Evolutionary conservation across 2,888 invertebrate species (phyloP).

Genomic region (Nephrocerus scutellatus): DNA sequence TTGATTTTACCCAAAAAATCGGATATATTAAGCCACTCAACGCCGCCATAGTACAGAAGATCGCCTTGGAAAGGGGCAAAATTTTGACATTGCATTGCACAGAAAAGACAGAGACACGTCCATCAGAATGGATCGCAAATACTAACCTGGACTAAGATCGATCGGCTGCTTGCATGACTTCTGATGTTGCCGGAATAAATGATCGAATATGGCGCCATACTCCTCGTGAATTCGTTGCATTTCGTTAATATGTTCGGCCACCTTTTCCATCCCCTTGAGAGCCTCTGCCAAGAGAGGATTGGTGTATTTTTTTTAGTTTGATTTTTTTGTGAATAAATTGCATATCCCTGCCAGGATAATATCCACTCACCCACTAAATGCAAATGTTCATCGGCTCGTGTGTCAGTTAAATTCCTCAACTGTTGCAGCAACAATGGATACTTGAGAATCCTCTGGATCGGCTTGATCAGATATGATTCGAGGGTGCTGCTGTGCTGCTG

Average conservation of each 20-base stretch:
- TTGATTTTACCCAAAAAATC: conserved; percentile 97
- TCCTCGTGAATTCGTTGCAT: conserved; percentile 99
- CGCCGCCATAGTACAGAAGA: conserved; percentile 94
- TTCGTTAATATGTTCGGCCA: conserved; percentile 98
- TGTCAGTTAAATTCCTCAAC: conserved; percentile 86
- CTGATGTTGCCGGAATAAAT: conserved; percentile 90
- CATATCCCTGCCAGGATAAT: neutral
- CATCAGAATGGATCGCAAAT: too few species aligned
- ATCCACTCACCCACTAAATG: conserved; percentile 74
- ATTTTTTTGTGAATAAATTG: too few species aligned
- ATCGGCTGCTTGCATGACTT: conserved; percentile 92
- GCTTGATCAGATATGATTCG: conserved; percentile 97
- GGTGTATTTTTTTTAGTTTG: too few species aligned
- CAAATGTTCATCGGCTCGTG: conserved; percentile 87
- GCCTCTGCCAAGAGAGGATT: conserved; percentile 62
- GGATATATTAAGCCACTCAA: conserved; percentile 96
- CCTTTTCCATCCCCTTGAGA: conserved; percentile 95
- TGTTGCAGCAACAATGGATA: conserved; percentile 93
- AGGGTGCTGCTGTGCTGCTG: conserved; percentile 95
- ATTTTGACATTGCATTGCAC: too few species aligned
- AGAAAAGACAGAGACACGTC: too few species aligned
- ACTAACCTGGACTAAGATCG: conserved; percentile 78
- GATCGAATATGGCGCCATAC: conserved; percentile 97
- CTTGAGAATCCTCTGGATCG: conserved; percentile 95
- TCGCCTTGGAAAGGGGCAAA: conserved; percentile 62